phyloP scores from a whole-genome alignment of 2,113 vertebrate species.

The Crocuta crocuta region DNA sequence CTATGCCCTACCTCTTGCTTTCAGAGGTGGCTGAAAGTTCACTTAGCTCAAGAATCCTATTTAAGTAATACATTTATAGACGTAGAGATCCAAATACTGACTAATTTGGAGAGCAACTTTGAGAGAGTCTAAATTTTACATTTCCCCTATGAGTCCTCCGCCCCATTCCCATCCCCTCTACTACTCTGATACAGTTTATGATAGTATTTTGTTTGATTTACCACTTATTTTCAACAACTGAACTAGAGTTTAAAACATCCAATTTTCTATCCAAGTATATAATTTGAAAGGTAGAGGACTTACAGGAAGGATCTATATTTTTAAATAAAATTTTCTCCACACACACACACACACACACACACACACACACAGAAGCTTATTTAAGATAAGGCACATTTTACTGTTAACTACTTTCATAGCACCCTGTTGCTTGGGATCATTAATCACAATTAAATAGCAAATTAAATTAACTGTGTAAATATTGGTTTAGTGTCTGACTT shows the following conservation, averaged over 20 bases:
- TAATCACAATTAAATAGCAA: constrained; percentile 75
- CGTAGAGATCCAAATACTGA: neutral
- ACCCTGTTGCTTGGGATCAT: constrained; percentile 64
- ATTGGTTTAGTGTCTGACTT: constrained; percentile 66
- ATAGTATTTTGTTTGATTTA: constrained; percentile 42
- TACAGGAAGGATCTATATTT: neutral
- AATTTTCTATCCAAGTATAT: neutral
- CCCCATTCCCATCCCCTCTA: neutral
- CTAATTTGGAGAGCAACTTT: neutral
- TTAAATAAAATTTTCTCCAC: neutral
- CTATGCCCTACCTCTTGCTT: neutral
- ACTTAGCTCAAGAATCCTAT: neutral
- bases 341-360: neutral
- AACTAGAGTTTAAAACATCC: constrained; percentile 33
- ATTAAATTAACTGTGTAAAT: constrained; percentile 78
- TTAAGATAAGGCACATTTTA: neutral
- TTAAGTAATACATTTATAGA: neutral
- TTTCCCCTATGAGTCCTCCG: neutral
- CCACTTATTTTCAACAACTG: neutral
- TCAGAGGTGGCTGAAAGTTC: neutral
- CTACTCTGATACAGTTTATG: neutral
- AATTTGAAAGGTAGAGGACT: constrained; percentile 25
- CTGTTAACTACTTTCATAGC: constrained; percentile 28
- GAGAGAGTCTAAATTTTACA: neutral
- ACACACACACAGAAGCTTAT: neutral